phyloP scores from a whole-genome alignment of 1,140 invertebrate species.

The Bradynema listronoti region DNA sequence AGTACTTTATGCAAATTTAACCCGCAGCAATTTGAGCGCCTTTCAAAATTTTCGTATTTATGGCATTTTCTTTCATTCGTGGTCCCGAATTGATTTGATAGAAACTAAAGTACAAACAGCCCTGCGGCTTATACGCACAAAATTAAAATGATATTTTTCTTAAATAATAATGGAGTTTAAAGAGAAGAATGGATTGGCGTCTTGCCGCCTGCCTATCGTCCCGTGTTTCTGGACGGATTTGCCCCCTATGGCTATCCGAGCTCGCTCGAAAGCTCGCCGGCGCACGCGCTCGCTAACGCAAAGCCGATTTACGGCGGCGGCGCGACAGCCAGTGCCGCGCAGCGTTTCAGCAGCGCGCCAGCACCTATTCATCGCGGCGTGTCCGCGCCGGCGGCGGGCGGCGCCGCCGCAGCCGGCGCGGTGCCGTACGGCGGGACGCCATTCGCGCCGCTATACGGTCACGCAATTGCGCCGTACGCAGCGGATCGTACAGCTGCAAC shows the following conservation, averaged over 20 bases:
- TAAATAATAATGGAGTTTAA: too few species aligned
- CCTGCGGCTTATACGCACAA: too few species aligned
- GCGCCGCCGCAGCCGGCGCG: neutral
- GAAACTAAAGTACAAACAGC: too few species aligned
- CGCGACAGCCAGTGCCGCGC: neutral
- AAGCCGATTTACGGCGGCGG: neutral
- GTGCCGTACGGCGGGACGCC: slow-evolving; percentile 22
- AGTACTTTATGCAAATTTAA: too few species aligned
- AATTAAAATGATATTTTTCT: too few species aligned
- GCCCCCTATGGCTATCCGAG: slow-evolving; percentile 55
- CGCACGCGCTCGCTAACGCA: neutral
- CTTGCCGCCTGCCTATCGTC: slow-evolving; percentile 59
- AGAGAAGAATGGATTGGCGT: slow-evolving; percentile 60
- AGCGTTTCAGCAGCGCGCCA: slow-evolving; percentile 11
- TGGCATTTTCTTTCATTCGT: too few species aligned
- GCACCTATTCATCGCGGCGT: slow-evolving; percentile 29
- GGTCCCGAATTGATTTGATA: too few species aligned
- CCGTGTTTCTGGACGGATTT: slow-evolving; percentile 61
- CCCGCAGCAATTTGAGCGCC: too few species aligned
- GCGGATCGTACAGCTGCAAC: too few species aligned
- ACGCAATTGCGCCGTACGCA: too few species aligned
- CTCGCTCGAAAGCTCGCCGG: neutral
- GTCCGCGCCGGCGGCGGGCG: slow-evolving; percentile 31
- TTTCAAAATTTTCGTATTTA: slow-evolving; percentile 15
- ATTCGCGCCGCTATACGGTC: too few species aligned